Evolutionary conservation across 2,113 vertebrate species (phyloP), one percentile per base, ranked within the genome.

Genomic region (Oncorhynchus nerka): DNA sequence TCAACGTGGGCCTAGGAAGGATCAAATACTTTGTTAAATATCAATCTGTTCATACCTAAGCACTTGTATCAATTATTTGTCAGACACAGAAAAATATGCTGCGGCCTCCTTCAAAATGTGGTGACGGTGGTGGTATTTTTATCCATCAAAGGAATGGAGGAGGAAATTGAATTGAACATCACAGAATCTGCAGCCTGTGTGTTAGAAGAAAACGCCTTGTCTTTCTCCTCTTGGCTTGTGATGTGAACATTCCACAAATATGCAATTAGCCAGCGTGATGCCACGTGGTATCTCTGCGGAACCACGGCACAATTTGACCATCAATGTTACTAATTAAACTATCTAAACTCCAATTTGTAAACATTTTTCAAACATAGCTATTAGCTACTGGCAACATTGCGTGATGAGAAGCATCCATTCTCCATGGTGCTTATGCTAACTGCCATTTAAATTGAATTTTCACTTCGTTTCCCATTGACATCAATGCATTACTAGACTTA

Each of bases 61-160:
- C 51, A 24, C 13, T 51, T 20, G 13, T 68, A 49, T 12, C 22
- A 19, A 74, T 39, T 39, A 45, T 49, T 66, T 71, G 22, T 48
- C 32, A 66, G 68, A 64, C 59, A 28, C 12, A 61, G 48, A n/a
- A 75, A 15, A 39, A 7, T 5, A 48, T 13, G 48, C 20, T 7
- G 16, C 72, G 62, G 68, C 11, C 59, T 80, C 74, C 24, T 71
- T 67, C 26, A 67, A 28, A 74, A 45, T 65, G 62, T 28, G 5
- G n/a, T 57, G 8, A 2, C 39, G 70, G 16, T 66, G 77, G 71
- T 39, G 19, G 8, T 45, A 65, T 77, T 74, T 64, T 67, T 48
- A 68, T 64, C 59, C 75, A 9, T 48, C 32, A 32, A 45, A 30
- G 0, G n/a, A 39, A 15, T 22, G 66, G 19, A 15, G 24, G 24